Percentiles rank a stretch among this genome's conserved stretches.
Evolutionary conservation across 2,888 invertebrate species (phyloP).

Genomic region (Leptopilina syphax): DNA sequence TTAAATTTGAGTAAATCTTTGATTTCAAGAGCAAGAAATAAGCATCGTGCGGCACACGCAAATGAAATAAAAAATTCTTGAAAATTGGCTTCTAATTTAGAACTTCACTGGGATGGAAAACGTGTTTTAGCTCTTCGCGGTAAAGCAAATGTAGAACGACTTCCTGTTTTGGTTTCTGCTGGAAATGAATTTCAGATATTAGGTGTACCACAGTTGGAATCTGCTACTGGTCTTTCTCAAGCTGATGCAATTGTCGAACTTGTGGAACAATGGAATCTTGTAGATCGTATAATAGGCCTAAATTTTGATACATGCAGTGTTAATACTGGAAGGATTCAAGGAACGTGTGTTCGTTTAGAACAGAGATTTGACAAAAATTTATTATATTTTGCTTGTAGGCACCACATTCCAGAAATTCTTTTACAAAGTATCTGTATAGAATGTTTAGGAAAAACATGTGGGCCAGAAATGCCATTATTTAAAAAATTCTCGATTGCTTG

Average conservation of each 20-base stretch:
- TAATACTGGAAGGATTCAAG: conserved; percentile 56
- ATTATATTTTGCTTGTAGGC: conserved; percentile 57
- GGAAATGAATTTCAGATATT: conserved; percentile 42
- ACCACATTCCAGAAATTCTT: conserved; percentile 44
- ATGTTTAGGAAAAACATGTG: conserved; percentile 35
- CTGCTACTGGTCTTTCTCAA: conserved; percentile 46
- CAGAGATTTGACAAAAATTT: conserved; percentile 55
- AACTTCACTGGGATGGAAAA: too few relatives aligned
- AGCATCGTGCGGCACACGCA: neutral
- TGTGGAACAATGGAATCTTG: conserved; percentile 34
- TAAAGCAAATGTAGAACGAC: neutral
- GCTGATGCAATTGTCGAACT: conserved; percentile 43
- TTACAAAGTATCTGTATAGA: conserved; percentile 45
- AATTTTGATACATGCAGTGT: conserved; percentile 58
- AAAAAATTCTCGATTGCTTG: conserved; percentile 42
- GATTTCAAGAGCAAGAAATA: neutral
- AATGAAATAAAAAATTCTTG: neutral
- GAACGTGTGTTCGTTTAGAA: conserved; percentile 56
- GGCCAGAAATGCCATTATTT: conserved; percentile 45
- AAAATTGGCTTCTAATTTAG: neutral
- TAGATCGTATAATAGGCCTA: conserved; percentile 43
- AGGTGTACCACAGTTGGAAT: conserved; percentile 45
- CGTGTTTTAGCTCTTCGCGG: neutral
- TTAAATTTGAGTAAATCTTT: neutral
- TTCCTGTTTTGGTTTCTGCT: conserved; percentile 19